Evolutionary conservation across 2,888 invertebrate species (phyloP).

Genomic region (Cryptus armator): DNA sequence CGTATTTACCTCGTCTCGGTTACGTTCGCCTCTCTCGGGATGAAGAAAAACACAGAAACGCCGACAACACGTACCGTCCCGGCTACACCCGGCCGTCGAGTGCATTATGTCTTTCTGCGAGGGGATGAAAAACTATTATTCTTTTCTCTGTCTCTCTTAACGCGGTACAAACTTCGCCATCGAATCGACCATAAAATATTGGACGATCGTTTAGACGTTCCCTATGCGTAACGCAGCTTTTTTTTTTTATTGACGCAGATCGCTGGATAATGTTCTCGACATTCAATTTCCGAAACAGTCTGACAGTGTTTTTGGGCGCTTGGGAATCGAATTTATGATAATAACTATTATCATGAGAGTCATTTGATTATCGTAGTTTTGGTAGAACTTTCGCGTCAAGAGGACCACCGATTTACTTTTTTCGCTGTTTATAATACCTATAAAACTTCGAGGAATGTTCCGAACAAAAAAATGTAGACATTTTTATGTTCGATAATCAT

Average conservation of each 20-base stretch:
- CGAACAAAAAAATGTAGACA: too few species aligned
- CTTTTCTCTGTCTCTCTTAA: neutral
- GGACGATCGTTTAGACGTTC: conserved; percentile 26
- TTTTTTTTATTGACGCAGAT: conserved; percentile 13
- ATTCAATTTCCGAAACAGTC: conserved; percentile 41
- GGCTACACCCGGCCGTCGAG: conserved; percentile 12
- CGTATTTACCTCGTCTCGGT: conserved; percentile 70
- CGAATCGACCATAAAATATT: conserved; percentile 40
- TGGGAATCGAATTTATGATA: conserved; percentile 22
- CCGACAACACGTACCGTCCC: conserved; percentile 5
- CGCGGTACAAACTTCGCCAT: neutral
- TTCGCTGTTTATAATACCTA: neutral
- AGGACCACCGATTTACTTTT: neutral
- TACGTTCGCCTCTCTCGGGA: conserved; percentile 61
- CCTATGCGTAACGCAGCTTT: conserved; percentile 7
- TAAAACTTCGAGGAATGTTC: too few species aligned
- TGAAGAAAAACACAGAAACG: conserved; percentile 33
- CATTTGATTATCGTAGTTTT: neutral
- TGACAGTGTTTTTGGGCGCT: neutral
- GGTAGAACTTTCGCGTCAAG: neutral
- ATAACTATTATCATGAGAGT: conserved; percentile 22
- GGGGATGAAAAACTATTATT: neutral
- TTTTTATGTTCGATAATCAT: too few species aligned
- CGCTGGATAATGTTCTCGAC: neutral
- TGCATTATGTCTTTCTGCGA: conserved; percentile 32